Base-by-base conservation (phyloP, 2,797 vertebrate genomes). In the Enteromius argenteus region DNA sequence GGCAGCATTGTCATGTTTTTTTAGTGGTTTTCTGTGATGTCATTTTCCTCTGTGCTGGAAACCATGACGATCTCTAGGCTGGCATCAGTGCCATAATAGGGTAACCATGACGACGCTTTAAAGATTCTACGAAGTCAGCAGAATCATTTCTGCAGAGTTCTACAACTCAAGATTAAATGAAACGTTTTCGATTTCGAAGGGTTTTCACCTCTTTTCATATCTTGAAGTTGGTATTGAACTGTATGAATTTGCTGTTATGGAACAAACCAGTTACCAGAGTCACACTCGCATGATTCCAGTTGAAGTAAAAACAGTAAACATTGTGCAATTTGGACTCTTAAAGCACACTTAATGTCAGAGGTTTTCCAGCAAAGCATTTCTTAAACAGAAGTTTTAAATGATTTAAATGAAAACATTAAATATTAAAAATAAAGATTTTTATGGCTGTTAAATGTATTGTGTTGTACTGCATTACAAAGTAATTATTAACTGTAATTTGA, bases 101-200 rank as follows among this genome's bases (percentile, higher is more conserved):
- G 32, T 39, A 66, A 67, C 44, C 58, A 53, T 64, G 58, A n/a
- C 2, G 5, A 27, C 13, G 42, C 14, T 81, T 49, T 21, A 49
- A 49, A 46, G 21, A 37, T 71, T 19, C 4, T 69, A 27, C 23
- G 46, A 23, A n/a, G 78, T 69, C 64, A 37, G 78, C 64, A 69
- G 67, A 58, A 71, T 56, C 4, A 10, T 32, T 69, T 80, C 76
- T 78, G 39, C 39, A 64, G 35, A 17, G 17, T 64, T 56, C 44
- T 37, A n/a, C 60, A 68, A 56, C 66, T 69, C 35, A 21, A 11
- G 30, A 35, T 3, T 71, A 44, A 71, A 39, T n/a, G 19, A 68
- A 44, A 4, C 17, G 60, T 64, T 64, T 17, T 32, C 1, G 8
- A 17, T 17, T 64, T 17, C 5, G 7, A 30, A 64, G 60, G 13